Base-by-base conservation (phyloP, 2,888 invertebrate genomes). In the Neocrepidodera transversa region DNA sequence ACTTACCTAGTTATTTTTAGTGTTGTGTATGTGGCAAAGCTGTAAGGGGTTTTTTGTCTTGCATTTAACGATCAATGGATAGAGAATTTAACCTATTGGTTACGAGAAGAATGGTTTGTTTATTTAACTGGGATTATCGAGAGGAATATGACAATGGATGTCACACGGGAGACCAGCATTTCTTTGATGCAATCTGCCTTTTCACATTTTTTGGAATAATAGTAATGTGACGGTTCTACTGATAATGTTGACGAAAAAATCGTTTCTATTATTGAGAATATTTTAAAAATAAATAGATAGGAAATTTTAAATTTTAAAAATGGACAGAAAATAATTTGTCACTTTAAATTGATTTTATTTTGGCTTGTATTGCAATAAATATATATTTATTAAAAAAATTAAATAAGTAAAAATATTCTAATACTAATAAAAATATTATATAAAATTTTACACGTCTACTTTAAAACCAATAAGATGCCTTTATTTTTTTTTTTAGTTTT, bases 71-170 rank as follows among this genome's bases (percentile, higher is more conserved):
- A 45, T 45, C 45, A 45, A 45, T 45, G 45, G 45, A 45, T 45
- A 45, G 45, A 45, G 45, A 45, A 45, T 50, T 50, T 50, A 50
- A 50, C 14, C 50, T 50, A 50, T 50, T 50, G 50, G 50, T 50
- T 50, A 36, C 36, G 18, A 50, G 35, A 50, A 50, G 50, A 50
- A 50, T 50, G 36, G 50, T 36, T 50, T 50, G 50, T 50, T 50
- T 50, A 50, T 35, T 50, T 50, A 50, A 50, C 50, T 50, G 17
- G 36, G 50, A 50, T 50, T 50, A 50, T 36, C 50, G 23, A 23
- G 14, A 50, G 50, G 38, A 50, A 38, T 23, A 36, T 36, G 36
- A 50, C 50, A 50, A 50, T 50, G 38, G 50, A 20, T 50, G 36
- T 50, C 13, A 50, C 50, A 35, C 50, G 14, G 49, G 49, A 50